Conservation (phyloP, 2,113 vertebrate species). For the Anarrhichthys ocellatus region DNA sequence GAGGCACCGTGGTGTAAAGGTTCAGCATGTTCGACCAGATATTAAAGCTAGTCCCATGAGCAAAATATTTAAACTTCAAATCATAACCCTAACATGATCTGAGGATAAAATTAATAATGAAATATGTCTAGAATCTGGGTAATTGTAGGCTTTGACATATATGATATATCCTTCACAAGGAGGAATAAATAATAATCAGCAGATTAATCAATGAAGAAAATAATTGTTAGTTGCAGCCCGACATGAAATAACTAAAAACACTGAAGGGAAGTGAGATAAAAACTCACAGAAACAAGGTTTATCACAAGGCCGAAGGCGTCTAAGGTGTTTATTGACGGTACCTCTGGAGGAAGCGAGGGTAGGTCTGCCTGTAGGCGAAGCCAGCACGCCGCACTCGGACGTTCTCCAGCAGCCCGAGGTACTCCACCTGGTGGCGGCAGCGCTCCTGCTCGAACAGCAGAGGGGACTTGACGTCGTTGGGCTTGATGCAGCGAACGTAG, state of each 20-base stretch:
- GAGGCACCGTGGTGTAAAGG: background rate
- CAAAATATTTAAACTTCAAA: background rate
- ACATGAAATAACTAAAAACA: background rate
- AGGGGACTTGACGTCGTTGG: conserved; percentile 96
- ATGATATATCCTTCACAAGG: no score
- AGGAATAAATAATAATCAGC: background rate
- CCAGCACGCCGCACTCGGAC: conserved; percentile 94
- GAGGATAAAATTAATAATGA: background rate
- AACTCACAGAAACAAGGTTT: no score
- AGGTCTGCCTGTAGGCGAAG: conserved; percentile 95
- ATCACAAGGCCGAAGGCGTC: background rate
- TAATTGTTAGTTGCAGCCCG: no score
- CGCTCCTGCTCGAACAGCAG: conserved; percentile 94
- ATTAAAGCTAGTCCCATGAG: background rate
- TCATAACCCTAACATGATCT: background rate
- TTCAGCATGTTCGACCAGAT: conserved; percentile 5
- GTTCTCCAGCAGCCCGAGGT: conserved; percentile 96
- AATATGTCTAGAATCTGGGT: background rate
- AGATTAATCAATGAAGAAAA: background rate
- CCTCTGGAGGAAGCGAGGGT: conserved; percentile 96
- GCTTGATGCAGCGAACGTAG: conserved; percentile 98
- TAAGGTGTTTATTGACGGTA: conserved; percentile 46
- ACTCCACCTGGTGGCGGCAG: conserved; percentile 96
- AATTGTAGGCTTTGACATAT: no score
- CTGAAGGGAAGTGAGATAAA: background rate